Evolutionary conservation across 2,797 vertebrate species (phyloP), one percentile per base, ranked within the genome.

Genomic region (Danionella dracula): DNA sequence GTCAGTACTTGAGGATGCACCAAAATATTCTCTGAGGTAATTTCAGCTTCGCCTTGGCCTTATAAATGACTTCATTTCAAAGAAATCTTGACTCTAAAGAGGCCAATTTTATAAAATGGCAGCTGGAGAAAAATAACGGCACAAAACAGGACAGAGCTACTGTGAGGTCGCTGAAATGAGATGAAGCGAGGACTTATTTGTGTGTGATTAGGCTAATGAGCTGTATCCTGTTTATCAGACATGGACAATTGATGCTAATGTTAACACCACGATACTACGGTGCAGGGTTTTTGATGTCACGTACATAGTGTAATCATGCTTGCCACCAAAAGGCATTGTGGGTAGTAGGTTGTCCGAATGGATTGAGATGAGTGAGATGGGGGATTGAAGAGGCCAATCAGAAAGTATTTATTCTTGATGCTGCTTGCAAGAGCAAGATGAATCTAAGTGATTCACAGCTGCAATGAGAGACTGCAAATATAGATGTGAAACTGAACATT

Each of bases 151-250:
- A 1, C 9, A 7, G 4, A 46, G 57, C 29, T 10, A 9, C 16
- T 29, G 46, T 4, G 2, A 1, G 12, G 44, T 35, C 8, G 2
- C 21, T 1, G 12, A 42, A 23, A 29, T 19, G 59, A 40, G 54
- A 59, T 58, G 55, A 66, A 65, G 51, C 44, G 62, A 60, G 41
- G 55, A 29, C 37, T 42, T 59, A 40, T 51, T 60, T 71, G 48
- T 48, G 66, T 29, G 49, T 48, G 48, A 40, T 65, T 68, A 51
- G 46, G 41, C 31, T 68, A 73, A 73, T 60, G 50, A 55, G 10
- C 54, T 15, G 15, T 40, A 51, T 73, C 66, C 59, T 73, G 71
- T 69, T 73, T 59, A 56, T 57, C 53, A 65, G 54, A 7, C 13
- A 10, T 20, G 54, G 55, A 64, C 60, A 59, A 46, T 53, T 6